Evolutionary conservation across 2,113 vertebrate genomes (phyloP).

Genomic region (Pionites leucogaster): DNA sequence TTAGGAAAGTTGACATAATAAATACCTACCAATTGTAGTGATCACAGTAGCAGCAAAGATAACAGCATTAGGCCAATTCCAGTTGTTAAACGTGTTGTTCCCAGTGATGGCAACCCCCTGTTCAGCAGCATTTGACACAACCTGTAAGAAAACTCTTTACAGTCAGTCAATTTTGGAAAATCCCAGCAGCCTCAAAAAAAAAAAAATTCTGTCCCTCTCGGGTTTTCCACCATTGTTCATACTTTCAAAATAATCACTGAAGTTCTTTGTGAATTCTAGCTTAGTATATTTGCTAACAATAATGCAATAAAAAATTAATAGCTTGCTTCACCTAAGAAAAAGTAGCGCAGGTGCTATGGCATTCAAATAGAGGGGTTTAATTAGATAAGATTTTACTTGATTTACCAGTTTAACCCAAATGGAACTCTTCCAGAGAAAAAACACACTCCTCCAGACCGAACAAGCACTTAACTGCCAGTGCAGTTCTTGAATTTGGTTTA

Average conservation of each 20-base stretch:
- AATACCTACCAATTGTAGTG: constrained; percentile 90
- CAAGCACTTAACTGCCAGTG: neutral
- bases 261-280: neutral
- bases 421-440: neutral
- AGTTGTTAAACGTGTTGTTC: constrained; percentile 94
- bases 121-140: constrained; percentile 89
- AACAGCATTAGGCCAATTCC: constrained; percentile 98
- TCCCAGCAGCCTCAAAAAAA: neutral
- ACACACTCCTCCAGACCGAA: neutral
- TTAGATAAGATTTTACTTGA: neutral
- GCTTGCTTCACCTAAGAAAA: neutral
- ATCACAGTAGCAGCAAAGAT: constrained; percentile 98
- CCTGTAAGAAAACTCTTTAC: constrained; percentile 66
- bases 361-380: neutral
- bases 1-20: neutral
- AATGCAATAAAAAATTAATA: neutral
- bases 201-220: neutral
- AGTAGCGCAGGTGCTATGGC: neutral
- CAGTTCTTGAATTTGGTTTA: neutral
- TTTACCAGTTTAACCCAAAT: neutral
- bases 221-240: neutral
- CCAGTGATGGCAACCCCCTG: constrained; percentile 95
- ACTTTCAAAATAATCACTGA: neutral
- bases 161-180: neutral
- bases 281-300: neutral